phyloP scores from a whole-genome alignment of 2,888 invertebrate genomes.

The Fabriciana adippe region DNA sequence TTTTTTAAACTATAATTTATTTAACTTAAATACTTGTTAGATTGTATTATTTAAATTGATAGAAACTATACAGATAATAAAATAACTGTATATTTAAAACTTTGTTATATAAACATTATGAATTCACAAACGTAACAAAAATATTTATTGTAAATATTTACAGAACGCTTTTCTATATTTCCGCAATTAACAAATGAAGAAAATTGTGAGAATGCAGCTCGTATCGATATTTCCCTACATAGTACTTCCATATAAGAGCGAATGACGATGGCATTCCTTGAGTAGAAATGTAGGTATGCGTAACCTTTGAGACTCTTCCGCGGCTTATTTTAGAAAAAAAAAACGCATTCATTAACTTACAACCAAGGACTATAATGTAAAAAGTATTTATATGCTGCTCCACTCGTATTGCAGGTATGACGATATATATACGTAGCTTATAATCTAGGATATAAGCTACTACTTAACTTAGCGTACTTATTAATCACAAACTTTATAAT shows the following conservation, averaged over 20 bases:
- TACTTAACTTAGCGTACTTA: no score
- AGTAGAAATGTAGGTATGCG: constrained; percentile 16
- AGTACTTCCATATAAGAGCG: not conserved
- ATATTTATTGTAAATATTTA: constrained; percentile 9
- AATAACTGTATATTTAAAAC: no score
- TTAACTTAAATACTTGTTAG: no score
- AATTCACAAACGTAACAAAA: not conserved
- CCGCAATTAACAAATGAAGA: constrained; percentile 22
- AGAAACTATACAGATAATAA: no score
- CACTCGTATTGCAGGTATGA: no score
- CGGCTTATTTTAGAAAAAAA: constrained; percentile 9
- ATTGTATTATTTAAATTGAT: no score
- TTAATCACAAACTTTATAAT: no score
- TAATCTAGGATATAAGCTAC: no score
- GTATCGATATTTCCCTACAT: constrained; percentile 11
- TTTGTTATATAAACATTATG: no score
- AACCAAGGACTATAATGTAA: not conserved
- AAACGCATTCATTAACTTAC: not conserved
- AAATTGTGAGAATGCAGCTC: constrained; percentile 13
- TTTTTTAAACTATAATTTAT: no score
- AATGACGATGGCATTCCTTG: constrained; percentile 7
- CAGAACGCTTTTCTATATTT: constrained; percentile 1
- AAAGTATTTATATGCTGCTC: no score
- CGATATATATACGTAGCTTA: no score
- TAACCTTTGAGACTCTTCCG: constrained; percentile 17